These are phyloP conservation scores for Temnothorax ravouxi DNA, from an alignment of 2,888 invertebrate species.

Conservation along the genomic window DNA sequence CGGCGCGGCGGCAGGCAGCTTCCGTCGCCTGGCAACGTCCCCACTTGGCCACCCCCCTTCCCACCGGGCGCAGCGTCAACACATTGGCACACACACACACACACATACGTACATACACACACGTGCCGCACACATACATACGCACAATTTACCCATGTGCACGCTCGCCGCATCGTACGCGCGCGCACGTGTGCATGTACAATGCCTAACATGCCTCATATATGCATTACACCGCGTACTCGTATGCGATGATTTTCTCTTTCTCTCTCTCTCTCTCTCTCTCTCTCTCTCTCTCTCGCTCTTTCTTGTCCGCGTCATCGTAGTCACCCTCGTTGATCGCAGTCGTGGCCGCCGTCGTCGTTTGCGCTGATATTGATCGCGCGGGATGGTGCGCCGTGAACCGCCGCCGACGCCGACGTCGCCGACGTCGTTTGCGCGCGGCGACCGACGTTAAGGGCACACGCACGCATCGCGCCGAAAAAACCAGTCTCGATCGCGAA, in stretches of 20 bases:
- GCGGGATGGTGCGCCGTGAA: slow-evolving; percentile 69
- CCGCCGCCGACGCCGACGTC: slow-evolving; percentile 31
- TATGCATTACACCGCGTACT: neutral
- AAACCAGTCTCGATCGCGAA: slow-evolving; percentile 15
- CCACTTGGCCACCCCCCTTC: slow-evolving; percentile 73
- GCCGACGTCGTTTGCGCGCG: slow-evolving; percentile 9
- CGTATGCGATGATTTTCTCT: neutral
- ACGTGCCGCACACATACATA: neutral
- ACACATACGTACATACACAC: neutral
- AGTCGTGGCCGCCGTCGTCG: slow-evolving; percentile 65
- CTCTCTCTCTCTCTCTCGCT: neutral
- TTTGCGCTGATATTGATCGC: slow-evolving; percentile 75
- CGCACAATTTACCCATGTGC: neutral
- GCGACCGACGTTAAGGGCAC: slow-evolving; percentile 21
- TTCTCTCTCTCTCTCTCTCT: neutral
- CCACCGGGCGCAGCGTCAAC: slow-evolving; percentile 17
- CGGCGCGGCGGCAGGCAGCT: slow-evolving; percentile 86
- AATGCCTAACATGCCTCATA: neutral
- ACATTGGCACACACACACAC: neutral
- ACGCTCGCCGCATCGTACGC: neutral
- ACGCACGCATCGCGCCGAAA: slow-evolving; percentile 28
- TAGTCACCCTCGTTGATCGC: slow-evolving; percentile 70
- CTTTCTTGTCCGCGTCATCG: slow-evolving; percentile 62
- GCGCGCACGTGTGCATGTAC: neutral
- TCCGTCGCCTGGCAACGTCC: slow-evolving; percentile 87